phyloP scores from a whole-genome alignment of 2,888 invertebrate genomes.

The Noctua janthe region DNA sequence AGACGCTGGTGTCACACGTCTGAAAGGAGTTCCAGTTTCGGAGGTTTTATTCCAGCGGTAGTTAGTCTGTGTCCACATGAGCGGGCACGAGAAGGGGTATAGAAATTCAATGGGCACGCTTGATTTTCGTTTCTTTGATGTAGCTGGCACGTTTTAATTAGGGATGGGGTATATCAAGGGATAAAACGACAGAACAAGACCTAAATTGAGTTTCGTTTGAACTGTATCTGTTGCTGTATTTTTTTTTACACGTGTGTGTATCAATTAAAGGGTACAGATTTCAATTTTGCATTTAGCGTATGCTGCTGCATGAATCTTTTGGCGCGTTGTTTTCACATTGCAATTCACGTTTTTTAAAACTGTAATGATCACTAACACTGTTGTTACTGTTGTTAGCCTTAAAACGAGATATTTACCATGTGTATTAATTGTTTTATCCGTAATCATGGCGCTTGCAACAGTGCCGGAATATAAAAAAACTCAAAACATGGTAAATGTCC shows the following conservation, averaged over 20 bases:
- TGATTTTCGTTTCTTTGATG: constrained; percentile 52
- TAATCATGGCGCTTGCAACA: background rate
- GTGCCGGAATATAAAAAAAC: background rate
- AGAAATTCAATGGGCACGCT: constrained; percentile 33
- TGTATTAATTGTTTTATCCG: background rate
- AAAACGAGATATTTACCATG: background rate
- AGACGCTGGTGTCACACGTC: constrained; percentile 4
- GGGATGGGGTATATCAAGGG: constrained; percentile 1
- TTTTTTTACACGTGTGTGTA: background rate
- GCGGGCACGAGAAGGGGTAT: constrained; percentile 6
- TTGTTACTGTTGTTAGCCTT: background rate
- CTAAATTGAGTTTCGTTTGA: constrained; percentile 34
- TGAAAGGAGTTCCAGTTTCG: constrained; percentile 31
- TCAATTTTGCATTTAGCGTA: background rate
- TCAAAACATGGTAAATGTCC: background rate
- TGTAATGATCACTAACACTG: background rate
- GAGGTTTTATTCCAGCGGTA: constrained; percentile 10
- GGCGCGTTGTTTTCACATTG: background rate
- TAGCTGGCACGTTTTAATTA: constrained; percentile 45
- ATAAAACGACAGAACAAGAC: constrained; percentile 5
- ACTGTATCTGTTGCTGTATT: background rate
- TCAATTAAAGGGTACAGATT: background rate
- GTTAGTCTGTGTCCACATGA: constrained; percentile 31
- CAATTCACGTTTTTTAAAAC: background rate
- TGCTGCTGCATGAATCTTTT: background rate